Evolutionary conservation across 2,797 vertebrate species (phyloP).

Genomic region (Knipowitschia caucasica): DNA sequence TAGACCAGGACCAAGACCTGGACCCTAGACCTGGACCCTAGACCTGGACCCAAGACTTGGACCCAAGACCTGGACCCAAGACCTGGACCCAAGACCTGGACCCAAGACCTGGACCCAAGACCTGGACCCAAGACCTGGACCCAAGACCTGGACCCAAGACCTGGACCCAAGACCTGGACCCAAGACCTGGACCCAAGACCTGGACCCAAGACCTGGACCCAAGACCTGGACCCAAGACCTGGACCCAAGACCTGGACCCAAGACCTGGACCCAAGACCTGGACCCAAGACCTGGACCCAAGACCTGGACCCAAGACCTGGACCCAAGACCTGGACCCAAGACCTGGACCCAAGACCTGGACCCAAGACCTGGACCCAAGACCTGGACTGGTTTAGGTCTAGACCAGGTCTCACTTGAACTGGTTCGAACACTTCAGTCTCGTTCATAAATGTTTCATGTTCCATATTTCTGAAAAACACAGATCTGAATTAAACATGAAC

Average conservation of each 20-base stretch:
- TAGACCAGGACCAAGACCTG: neutral
- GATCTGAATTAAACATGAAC: slow-evolving; percentile 1
- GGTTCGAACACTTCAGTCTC: neutral
- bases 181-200: neutral
- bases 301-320: neutral
- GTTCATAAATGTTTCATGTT: too few relatives aligned
- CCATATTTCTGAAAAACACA: neutral
- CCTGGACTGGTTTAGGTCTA: neutral
- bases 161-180: neutral
- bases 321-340: neutral
- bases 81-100: neutral
- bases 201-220: too few relatives aligned
- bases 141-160: neutral
- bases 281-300: neutral
- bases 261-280: neutral
- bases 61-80: neutral
- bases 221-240: neutral
- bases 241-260: neutral
- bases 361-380: neutral
- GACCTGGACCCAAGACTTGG: neutral
- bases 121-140: neutral
- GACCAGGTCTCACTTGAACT: neutral
- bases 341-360: neutral
- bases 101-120: neutral
- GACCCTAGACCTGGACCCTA: neutral